Evolutionary conservation across 2,797 vertebrate genomes (phyloP).

Genomic region (Hypotaenidia philippensis): DNA sequence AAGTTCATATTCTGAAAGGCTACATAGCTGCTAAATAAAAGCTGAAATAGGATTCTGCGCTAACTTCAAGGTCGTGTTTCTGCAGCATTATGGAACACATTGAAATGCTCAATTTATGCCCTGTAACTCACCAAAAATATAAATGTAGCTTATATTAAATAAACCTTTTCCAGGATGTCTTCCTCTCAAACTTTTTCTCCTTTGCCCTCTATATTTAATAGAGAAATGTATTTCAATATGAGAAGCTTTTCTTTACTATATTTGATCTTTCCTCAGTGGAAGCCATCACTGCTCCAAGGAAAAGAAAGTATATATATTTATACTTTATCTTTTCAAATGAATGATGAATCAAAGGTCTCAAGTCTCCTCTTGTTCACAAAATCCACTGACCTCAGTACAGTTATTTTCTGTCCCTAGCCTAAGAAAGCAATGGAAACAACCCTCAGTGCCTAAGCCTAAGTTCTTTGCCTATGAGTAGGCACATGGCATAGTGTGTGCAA

Average conservation of each 20-base stretch:
- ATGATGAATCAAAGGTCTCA: background rate
- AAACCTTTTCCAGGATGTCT: constrained; percentile 52
- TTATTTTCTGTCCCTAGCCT: background rate
- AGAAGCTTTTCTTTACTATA: constrained; percentile 34
- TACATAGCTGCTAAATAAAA: constrained; percentile 67
- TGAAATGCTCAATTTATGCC: constrained; percentile 73
- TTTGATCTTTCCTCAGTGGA: constrained; percentile 33
- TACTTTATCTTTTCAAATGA: background rate
- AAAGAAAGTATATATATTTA: background rate
- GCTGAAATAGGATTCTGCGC: constrained; percentile 71
- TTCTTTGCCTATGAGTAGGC: background rate
- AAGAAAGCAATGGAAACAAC: background rate
- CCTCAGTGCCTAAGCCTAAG: background rate
- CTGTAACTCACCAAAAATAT: constrained; percentile 59
- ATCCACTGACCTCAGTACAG: background rate
- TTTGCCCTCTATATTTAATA: constrained; percentile 53
- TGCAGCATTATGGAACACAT: constrained; percentile 65
- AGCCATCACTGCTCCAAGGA: background rate
- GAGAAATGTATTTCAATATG: constrained; percentile 62
- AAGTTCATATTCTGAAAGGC: constrained; percentile 66
- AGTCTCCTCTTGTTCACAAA: background rate
- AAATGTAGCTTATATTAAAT: constrained; percentile 63
- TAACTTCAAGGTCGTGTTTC: constrained; percentile 76
- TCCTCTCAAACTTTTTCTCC: constrained; percentile 22
- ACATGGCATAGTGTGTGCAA: background rate